Conservation (phyloP, 2,888 invertebrate species). For the Tetrapedia diversipes region DNA sequence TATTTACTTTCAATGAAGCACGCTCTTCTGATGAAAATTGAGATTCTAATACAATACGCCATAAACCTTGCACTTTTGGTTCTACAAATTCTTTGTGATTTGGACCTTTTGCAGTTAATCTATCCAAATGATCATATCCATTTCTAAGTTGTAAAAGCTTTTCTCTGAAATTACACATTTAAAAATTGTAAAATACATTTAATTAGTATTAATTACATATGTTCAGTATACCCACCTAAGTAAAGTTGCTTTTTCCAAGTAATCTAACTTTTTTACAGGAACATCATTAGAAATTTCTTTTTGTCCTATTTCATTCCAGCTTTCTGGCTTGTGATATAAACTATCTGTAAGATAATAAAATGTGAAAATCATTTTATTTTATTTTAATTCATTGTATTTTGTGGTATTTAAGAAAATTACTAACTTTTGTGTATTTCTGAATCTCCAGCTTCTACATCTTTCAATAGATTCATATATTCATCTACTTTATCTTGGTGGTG, state of each 20-base stretch:
- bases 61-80: conserved; percentile 94
- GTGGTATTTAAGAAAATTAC: conserved; percentile 64
- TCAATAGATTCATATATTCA: conserved; percentile 92
- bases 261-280: conserved; percentile 86
- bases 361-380: conserved; percentile 28
- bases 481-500: conserved; percentile 97
- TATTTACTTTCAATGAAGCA: conserved; percentile 89
- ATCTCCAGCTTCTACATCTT: conserved; percentile 86
- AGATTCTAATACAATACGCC: conserved; percentile 91
- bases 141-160: conserved; percentile 90
- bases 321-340: conserved; percentile 88
- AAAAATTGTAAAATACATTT: neutral
- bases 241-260: conserved; percentile 87
- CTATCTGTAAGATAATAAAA: conserved; percentile 84
- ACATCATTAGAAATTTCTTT: conserved; percentile 84
- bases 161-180: conserved; percentile 83
- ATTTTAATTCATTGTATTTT: neutral
- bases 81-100: conserved; percentile 94
- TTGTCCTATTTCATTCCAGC: conserved; percentile 88
- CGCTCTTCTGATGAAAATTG: conserved; percentile 93
- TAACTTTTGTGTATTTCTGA: conserved; percentile 88
- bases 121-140: conserved; percentile 90
- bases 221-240: conserved; percentile 81
- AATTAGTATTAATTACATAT: conserved; percentile 1
- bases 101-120: conserved; percentile 90